Conservation (phyloP, 2,888 invertebrate genomes). For the Himalopsyche tibetana region DNA sequence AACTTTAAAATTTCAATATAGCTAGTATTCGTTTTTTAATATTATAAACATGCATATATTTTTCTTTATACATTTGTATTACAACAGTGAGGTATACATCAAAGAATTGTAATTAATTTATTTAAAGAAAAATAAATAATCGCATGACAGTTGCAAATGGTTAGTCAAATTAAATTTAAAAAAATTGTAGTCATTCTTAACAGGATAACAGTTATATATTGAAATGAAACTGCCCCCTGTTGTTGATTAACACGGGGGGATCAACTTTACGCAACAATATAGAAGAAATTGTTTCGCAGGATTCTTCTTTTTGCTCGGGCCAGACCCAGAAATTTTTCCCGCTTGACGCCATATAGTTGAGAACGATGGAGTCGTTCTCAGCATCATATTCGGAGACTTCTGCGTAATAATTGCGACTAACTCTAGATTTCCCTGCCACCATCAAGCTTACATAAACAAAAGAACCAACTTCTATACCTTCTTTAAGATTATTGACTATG, state of each 20-base stretch:
- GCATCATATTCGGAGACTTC: neutral
- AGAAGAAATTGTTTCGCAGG: neutral
- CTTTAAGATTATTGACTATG: slow-evolving; percentile 14
- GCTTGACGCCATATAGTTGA: slow-evolving; percentile 6
- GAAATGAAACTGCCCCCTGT: slow-evolving; percentile 5
- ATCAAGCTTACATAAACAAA: slow-evolving; percentile 11
- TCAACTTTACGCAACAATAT: slow-evolving; percentile 3
- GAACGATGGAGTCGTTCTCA: slow-evolving; percentile 1
- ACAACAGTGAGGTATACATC: slow-evolving; percentile 26
- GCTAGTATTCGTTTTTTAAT: neutral
- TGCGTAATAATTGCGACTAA: slow-evolving; percentile 6
- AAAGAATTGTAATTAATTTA: neutral
- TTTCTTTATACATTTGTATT: slow-evolving; percentile 5
- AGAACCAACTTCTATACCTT: neutral
- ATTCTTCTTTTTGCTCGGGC: slow-evolving; percentile 27
- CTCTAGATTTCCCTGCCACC: slow-evolving; percentile 11
- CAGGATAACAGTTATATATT: neutral
- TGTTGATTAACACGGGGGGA: neutral
- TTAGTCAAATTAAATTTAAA: neutral
- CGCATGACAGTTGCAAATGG: neutral
- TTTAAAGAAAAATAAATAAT: neutral
- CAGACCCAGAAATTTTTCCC: slow-evolving; percentile 4
- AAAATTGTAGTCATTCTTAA: neutral
- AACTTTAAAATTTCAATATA: neutral
- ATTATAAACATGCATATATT: slow-evolving; percentile 26